These are phyloP conservation scores for Cantharis nigra DNA, from an alignment of 2,888 invertebrate species.

Conservation along the genomic window DNA sequence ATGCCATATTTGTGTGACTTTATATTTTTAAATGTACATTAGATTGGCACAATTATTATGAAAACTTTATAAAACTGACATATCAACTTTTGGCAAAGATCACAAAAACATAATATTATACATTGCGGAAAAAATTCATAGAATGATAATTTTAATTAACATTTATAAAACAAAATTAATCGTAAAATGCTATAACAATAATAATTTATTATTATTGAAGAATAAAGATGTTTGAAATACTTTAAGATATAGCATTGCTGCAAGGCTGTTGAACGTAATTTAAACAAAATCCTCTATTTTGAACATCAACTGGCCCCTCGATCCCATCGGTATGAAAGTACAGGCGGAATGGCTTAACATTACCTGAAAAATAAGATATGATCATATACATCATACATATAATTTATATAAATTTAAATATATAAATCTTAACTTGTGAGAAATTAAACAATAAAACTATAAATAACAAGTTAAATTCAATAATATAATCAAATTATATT, in stretches of 20 bases:
- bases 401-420: too few species aligned
- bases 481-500: too few species aligned
- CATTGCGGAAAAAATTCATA: neutral
- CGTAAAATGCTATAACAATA: neutral
- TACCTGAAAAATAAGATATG: constrained; percentile 61
- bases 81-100: too few species aligned
- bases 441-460: too few species aligned
- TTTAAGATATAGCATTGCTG: constrained; percentile 59
- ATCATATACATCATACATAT: too few species aligned
- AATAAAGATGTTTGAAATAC: neutral
- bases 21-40: too few species aligned
- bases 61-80: too few species aligned
- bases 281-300: constrained; percentile 80
- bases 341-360: constrained; percentile 78
- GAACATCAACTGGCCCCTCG: constrained; percentile 75
- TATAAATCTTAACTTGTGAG: too few species aligned
- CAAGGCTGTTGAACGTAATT: constrained; percentile 87
- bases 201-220: neutral
- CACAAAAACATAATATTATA: neutral
- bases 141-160: neutral
- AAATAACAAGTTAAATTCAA: too few species aligned
- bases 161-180: neutral
- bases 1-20: too few species aligned
- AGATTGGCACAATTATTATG: too few species aligned
- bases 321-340: constrained; percentile 78